phyloP scores from a whole-genome alignment of 2,113 vertebrate species.

The Upupa epops region DNA sequence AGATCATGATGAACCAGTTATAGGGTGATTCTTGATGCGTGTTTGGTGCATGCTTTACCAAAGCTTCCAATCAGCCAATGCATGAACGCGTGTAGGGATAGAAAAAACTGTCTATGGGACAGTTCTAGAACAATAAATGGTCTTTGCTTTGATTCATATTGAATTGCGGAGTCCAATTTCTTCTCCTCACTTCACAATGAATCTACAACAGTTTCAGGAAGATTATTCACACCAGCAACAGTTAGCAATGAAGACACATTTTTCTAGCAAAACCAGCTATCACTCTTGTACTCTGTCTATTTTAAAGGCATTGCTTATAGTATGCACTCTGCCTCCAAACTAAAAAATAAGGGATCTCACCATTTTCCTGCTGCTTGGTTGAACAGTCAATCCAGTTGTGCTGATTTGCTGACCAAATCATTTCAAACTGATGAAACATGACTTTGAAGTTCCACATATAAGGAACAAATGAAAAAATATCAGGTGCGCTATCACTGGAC shows the following conservation, averaged over 20 bases:
- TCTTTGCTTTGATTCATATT: too few species aligned
- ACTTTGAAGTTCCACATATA: conserved; percentile 98
- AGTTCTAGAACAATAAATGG: too few species aligned
- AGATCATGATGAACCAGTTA: too few species aligned
- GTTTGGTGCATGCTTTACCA: too few species aligned
- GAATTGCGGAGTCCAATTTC: too few species aligned
- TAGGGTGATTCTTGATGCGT: too few species aligned
- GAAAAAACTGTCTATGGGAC: too few species aligned
- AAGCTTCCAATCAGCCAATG: too few species aligned
- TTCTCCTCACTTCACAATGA: too few species aligned
- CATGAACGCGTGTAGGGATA: too few species aligned
- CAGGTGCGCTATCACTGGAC: conserved; percentile 93
- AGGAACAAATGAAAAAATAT: conserved; percentile 97
- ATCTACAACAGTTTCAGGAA: background rate
- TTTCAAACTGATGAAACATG: conserved; percentile 98
- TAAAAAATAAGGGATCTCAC: conserved; percentile 71
- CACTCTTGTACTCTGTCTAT: background rate
- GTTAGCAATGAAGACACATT: background rate
- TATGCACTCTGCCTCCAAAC: background rate
- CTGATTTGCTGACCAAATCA: conserved; percentile 99
- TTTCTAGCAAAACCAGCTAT: background rate
- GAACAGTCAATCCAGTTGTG: conserved; percentile 99
- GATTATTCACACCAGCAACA: background rate
- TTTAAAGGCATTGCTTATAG: background rate
- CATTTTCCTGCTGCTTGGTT: conserved; percentile 98